phyloP scores from a whole-genome alignment of 2,113 vertebrate species.

The Ceyx margarethae region DNA sequence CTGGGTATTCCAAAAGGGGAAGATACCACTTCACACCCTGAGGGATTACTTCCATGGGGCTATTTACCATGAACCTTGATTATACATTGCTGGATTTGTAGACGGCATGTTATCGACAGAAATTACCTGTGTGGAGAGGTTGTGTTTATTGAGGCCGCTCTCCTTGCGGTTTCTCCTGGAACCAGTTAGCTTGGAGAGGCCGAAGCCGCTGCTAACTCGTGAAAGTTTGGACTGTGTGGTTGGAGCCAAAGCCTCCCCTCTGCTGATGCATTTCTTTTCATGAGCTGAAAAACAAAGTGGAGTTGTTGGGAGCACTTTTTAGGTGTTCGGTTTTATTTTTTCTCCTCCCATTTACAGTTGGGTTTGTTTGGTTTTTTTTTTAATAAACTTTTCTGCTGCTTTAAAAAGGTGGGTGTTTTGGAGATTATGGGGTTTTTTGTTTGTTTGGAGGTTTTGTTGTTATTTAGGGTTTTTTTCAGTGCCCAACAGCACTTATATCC shows the following conservation, averaged over 20 bases:
- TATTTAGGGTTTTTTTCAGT: not conserved
- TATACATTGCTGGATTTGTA: not conserved
- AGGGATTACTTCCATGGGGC: not conserved
- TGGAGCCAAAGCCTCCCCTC: slow-evolving; percentile 88
- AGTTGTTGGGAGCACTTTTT: not conserved
- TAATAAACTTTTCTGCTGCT: not conserved
- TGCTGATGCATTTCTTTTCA: slow-evolving; percentile 95
- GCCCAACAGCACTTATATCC: not conserved
- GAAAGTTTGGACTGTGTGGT: slow-evolving; percentile 93
- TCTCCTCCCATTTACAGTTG: rapidly evolving
- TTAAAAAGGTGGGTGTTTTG: not conserved
- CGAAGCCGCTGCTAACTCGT: slow-evolving; percentile 95
- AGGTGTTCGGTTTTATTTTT: not conserved
- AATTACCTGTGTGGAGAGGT: slow-evolving; percentile 90
- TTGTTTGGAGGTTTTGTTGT: not conserved
- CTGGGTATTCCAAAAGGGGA: not conserved
- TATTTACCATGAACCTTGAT: not conserved
- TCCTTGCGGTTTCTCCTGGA: slow-evolving; percentile 93
- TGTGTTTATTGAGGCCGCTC: slow-evolving; percentile 91
- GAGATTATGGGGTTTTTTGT: too few species aligned
- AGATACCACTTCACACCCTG: not conserved
- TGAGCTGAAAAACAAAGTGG: slow-evolving; percentile 77
- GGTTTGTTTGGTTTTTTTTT: not conserved
- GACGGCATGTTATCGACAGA: not conserved
- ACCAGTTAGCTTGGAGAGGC: slow-evolving; percentile 95